Conservation (phyloP, 1,140 invertebrate genomes). For the Matsumurasca onukii region DNA sequence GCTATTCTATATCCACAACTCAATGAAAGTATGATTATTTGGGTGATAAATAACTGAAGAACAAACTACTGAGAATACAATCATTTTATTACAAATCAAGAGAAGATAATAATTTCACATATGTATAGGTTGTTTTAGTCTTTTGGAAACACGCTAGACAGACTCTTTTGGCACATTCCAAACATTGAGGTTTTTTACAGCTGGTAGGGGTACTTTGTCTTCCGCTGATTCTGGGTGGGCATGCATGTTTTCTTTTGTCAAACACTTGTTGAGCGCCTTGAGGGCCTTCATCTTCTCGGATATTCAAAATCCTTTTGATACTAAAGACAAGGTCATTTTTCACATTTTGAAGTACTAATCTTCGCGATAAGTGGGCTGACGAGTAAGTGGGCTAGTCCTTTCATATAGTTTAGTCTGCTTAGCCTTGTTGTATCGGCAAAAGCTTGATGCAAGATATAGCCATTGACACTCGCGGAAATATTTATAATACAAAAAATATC, state of each 20-base stretch:
- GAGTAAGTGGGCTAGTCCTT: neutral
- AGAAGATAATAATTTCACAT: too few species aligned
- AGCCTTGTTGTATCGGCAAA: neutral
- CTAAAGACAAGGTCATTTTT: neutral
- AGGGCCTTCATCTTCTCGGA: neutral
- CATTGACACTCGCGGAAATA: conserved; percentile 10
- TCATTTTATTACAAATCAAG: too few species aligned
- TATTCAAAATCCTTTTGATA: neutral
- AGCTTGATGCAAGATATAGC: neutral
- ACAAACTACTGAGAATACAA: too few species aligned
- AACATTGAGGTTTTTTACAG: too few species aligned
- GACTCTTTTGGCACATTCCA: too few species aligned
- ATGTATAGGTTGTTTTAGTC: too few species aligned
- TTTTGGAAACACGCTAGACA: too few species aligned
- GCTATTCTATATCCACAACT: too few species aligned
- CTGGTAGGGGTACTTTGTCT: too few species aligned
- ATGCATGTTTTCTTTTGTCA: neutral
- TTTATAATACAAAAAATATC: conserved; percentile 39
- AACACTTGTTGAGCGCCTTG: neutral
- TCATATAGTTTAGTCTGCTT: neutral
- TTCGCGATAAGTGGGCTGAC: neutral
- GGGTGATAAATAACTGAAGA: too few species aligned
- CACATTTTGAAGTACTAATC: neutral
- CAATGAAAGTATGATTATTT: too few species aligned
- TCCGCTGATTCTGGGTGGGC: neutral